Percentiles rank a stretch among this genome's conserved stretches.
These are phyloP conservation scores for Cherax destructor DNA, from an alignment of 1,140 invertebrate species.

Conservation along the genomic window DNA sequence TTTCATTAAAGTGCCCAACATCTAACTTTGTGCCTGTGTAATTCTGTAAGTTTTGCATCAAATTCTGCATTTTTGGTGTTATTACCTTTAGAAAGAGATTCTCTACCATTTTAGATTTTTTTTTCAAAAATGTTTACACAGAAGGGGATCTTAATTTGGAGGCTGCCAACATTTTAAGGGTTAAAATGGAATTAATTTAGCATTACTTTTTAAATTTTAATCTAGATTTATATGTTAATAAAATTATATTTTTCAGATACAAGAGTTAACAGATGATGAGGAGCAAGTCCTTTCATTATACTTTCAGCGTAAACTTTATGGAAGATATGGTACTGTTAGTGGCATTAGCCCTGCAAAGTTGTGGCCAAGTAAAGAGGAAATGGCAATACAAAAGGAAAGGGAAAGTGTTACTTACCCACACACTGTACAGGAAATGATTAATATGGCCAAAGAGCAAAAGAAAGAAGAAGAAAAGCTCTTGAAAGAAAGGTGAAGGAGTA, in stretches of 20 bases:
- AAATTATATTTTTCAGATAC: background rate
- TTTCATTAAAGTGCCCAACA: no score
- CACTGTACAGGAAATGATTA: slow-evolving; percentile 27
- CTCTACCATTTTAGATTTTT: no score
- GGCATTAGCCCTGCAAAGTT: slow-evolving; percentile 21
- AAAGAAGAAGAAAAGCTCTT: background rate
- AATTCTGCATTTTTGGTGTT: no score
- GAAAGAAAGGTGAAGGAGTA: slow-evolving; percentile 23
- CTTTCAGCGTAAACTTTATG: slow-evolving; percentile 28
- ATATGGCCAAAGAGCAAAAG: slow-evolving; percentile 1
- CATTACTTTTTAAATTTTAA: no score
- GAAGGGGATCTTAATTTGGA: no score
- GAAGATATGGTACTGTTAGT: slow-evolving; percentile 12
- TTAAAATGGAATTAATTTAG: no score
- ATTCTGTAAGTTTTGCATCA: no score
- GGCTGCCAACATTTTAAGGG: no score
- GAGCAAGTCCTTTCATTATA: background rate
- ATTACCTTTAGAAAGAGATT: no score
- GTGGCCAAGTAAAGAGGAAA: slow-evolving; percentile 39
- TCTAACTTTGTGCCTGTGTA: no score
- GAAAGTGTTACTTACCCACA: slow-evolving; percentile 28
- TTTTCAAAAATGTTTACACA: no score
- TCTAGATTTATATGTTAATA: no score
- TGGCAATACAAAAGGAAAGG: slow-evolving; percentile 1
- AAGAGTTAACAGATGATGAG: slow-evolving; percentile 32